These are phyloP conservation scores for Siniperca undulata DNA, from an alignment of 2,797 vertebrate genomes.

Conservation along the genomic window DNA sequence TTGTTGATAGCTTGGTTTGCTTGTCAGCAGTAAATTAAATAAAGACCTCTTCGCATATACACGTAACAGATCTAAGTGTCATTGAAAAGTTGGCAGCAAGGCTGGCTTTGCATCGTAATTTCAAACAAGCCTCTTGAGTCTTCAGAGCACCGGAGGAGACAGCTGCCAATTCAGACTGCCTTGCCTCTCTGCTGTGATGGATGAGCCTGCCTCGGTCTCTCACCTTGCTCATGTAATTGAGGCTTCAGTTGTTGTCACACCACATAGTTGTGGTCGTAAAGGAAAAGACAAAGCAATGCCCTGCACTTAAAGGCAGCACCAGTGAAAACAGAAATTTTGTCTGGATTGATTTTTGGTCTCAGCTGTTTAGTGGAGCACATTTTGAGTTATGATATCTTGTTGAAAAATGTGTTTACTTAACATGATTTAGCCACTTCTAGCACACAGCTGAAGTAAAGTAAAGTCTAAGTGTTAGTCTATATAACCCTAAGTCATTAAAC, in stretches of 20 bases:
- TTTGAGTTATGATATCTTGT: constrained; percentile 6
- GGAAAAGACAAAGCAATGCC: neutral
- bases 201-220: constrained; percentile 62
- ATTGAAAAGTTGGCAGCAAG: constrained; percentile 53
- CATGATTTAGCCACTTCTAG: neutral
- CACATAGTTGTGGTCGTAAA: constrained; percentile 6
- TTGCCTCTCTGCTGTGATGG: constrained; percentile 66
- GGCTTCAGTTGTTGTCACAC: constrained; percentile 46
- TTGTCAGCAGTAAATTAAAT: constrained; percentile 7
- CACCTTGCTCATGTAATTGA: constrained; percentile 67
- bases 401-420: neutral
- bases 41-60: constrained; percentile 3
- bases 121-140: constrained; percentile 51
- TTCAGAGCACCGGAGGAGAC: constrained; percentile 49
- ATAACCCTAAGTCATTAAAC: too few relatives aligned
- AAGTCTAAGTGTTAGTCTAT: too few relatives aligned
- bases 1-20: neutral
- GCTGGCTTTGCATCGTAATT: constrained; percentile 57
- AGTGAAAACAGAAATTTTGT: neutral
- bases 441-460: neutral
- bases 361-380: neutral
- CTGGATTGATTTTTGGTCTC: neutral
- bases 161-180: constrained; percentile 67
- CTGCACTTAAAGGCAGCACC: neutral
- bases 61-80: constrained; percentile 41